Conservation (phyloP, 2,888 invertebrate genomes). For the Idaea straminata region DNA sequence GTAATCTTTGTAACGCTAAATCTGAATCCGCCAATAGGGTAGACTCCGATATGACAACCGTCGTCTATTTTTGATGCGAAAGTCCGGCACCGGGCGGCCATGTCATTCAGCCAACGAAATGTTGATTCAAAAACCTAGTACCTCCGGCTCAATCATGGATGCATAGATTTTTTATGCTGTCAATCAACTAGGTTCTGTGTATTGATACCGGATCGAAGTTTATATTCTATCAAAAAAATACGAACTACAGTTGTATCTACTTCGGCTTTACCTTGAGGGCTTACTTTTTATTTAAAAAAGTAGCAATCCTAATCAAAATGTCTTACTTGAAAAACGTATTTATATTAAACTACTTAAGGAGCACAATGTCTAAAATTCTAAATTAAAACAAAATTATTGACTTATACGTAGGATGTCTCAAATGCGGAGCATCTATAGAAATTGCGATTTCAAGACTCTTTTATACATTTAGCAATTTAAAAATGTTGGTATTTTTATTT, state of each 20-base stretch:
- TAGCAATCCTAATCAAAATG: no score
- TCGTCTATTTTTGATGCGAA: neutral
- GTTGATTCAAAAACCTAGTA: slow-evolving; percentile 12
- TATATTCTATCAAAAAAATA: neutral
- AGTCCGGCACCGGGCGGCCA: neutral
- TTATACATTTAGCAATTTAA: no score
- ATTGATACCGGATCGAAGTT: neutral
- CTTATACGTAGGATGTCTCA: no score
- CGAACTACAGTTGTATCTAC: neutral
- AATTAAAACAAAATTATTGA: no score
- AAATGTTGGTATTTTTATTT: no score
- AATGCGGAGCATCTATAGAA: no score
- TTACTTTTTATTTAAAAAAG: no score
- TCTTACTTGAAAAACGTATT: no score
- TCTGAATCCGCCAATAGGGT: neutral
- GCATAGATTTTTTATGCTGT: slow-evolving; percentile 24
- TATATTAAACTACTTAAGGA: no score
- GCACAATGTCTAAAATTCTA: no score
- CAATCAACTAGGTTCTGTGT: slow-evolving; percentile 20
- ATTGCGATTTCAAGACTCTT: no score
- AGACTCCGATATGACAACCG: neutral
- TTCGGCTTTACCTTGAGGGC: no score
- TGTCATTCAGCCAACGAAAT: slow-evolving; percentile 7
- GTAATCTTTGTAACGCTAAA: neutral
- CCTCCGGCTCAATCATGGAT: slow-evolving; percentile 15